These are phyloP conservation scores for Babylonia areolata DNA, from an alignment of 1,140 invertebrate genomes.

Conservation along the genomic window DNA sequence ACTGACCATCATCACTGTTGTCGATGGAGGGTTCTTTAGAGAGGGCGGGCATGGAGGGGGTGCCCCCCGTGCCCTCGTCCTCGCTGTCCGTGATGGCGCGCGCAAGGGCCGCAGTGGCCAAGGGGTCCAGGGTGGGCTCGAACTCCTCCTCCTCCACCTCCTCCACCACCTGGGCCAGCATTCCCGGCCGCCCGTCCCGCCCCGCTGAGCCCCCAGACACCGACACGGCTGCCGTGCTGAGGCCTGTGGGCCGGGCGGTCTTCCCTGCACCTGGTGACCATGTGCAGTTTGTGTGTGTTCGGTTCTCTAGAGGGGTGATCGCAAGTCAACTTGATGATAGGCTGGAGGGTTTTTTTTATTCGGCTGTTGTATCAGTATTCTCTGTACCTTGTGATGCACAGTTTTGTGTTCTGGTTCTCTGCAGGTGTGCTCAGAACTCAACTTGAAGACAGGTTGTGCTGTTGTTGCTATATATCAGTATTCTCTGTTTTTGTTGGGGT, in stretches of 20 bases:
- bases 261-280: neutral
- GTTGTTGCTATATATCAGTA: too few species aligned
- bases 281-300: too few species aligned
- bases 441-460: too few species aligned
- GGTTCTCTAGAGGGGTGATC: too few species aligned
- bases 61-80: slow-evolving; percentile 60
- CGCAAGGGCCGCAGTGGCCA: slow-evolving; percentile 63
- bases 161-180: slow-evolving; percentile 33
- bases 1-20: slow-evolving; percentile 59
- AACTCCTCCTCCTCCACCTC: slow-evolving; percentile 39
- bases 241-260: neutral
- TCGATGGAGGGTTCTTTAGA: slow-evolving; percentile 66
- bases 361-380: too few species aligned
- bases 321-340: too few species aligned
- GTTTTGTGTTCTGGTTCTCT: too few species aligned
- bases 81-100: slow-evolving; percentile 71
- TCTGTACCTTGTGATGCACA: too few species aligned
- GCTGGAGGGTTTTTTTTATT: too few species aligned
- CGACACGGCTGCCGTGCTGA: neutral
- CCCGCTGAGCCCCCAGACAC: neutral
- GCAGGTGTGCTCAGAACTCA: too few species aligned
- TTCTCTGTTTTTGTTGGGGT: too few species aligned
- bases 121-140: slow-evolving; percentile 53
- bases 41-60: slow-evolving; percentile 58
- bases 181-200: slow-evolving; percentile 22